Base-by-base conservation (phyloP, 1,140 invertebrate species). In the Gyrodactylus bullatarudis region DNA sequence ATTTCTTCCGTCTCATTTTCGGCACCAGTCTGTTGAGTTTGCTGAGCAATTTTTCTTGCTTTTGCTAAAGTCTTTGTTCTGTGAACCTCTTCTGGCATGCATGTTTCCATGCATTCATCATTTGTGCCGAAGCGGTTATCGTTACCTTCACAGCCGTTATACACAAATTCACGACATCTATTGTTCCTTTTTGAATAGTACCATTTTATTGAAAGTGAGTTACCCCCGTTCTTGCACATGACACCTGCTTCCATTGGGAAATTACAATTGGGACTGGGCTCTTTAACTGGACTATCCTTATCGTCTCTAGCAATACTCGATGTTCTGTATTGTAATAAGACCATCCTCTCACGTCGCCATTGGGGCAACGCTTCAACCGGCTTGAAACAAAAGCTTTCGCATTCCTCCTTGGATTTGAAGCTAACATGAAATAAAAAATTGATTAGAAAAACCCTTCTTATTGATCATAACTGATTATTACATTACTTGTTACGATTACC, bases 71-170 rank as follows among this genome's bases (percentile, higher is more conserved):
- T 54, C 34, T 54, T 54, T 16, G 34, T n/a, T 54, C 34, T 54
- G n/a, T 54, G n/a, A 22, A 73, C 26, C 25, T 73, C 21, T 20
- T 73, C 34, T 24, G 72, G 72, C 72, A 73, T 73, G 69, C 75
- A 75, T 2, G 26, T 20, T 20, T 71, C 34, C 0, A 69, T 24
- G 71, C 75, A 76, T 24, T 76, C 26, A 19, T 73, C 68, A 54
- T 76, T 75, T 16, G 73, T 71, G 1, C 1, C 54, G 26, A 76
- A 76, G 69, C 71, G 74, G 26, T 76, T 76, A 22, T 72, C 69
- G 26, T 76, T 76, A 1, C 75, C 75, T 22, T 68, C 34, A 68
- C 75, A 76, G 25, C 75, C 75, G n/a, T 71, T 72, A 22, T 75
- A 76, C 2, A 20, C 68, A 26, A 76, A 76, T 24, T 68, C 75